phyloP scores from a whole-genome alignment of 2,797 vertebrate genomes.

The Scyliorhinus canicula region DNA sequence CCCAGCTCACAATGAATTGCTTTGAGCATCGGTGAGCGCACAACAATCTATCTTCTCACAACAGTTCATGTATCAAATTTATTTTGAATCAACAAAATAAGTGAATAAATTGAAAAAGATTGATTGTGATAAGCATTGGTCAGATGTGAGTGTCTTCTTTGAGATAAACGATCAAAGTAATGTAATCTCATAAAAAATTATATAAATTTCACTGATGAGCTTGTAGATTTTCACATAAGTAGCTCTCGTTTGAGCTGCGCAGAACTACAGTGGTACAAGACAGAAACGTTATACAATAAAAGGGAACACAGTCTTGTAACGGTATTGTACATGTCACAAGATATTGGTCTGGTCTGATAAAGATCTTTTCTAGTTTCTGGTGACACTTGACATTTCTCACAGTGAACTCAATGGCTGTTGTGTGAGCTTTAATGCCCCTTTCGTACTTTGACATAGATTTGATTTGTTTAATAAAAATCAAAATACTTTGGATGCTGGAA shows the following conservation, averaged over 20 bases:
- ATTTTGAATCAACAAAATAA: constrained; percentile 13
- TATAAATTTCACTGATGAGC: neutral
- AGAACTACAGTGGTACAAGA: neutral
- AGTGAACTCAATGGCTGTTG: neutral
- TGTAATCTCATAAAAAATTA: neutral
- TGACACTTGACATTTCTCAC: constrained; percentile 3
- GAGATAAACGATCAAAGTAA: neutral
- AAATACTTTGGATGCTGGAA: too few species aligned
- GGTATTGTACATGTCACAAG: neutral
- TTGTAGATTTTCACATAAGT: neutral
- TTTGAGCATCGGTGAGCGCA: neutral
- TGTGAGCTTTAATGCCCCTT: neutral
- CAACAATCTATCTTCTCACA: neutral
- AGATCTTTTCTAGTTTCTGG: neutral
- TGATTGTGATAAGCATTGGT: neutral
- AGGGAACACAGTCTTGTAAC: neutral
- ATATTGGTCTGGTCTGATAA: neutral
- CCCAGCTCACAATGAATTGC: neutral
- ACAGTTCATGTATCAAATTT: neutral
- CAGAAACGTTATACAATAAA: neutral
- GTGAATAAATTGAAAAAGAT: neutral
- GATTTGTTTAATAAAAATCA: too few species aligned
- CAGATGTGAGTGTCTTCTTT: neutral
- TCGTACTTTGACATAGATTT: neutral
- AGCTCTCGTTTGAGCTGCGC: neutral